A percentile compares a stretch with the other conserved stretches of the same genome.
Conservation (phyloP, 2,113 vertebrate species). For the Camelus bactrianus region DNA sequence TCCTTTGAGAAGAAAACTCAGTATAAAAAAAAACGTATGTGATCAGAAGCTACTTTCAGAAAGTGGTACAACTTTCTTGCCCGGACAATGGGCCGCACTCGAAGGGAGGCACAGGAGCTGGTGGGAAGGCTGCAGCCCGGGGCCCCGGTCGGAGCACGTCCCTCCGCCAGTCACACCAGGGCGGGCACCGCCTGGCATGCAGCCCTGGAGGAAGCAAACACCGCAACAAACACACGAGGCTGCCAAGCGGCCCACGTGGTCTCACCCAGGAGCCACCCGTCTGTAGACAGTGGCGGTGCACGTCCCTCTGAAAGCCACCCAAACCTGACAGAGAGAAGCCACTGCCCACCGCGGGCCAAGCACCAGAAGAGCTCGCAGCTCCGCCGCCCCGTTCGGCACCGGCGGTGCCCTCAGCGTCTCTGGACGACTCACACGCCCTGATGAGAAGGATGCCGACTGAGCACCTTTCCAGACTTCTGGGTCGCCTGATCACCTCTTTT, state of each 20-base stretch:
- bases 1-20: not conserved
- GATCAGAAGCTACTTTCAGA: not conserved
- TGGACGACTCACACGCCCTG: not conserved
- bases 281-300: not conserved
- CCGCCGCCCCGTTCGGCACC: accelerated
- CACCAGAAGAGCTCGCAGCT: not conserved
- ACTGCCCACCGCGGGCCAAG: not conserved
- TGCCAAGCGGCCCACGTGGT: not conserved
- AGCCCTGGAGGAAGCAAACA: accelerated
- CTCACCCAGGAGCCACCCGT: not conserved
- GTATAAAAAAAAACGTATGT: not conserved
- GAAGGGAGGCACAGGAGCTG: not conserved
- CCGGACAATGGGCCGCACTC: not conserved
- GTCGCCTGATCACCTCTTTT: not conserved
- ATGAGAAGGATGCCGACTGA: not conserved
- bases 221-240: not conserved
- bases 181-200: not conserved
- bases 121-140: accelerated
- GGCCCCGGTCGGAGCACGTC: not conserved
- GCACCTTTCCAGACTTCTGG: not conserved
- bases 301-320: not conserved
- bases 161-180: too few relatives aligned
- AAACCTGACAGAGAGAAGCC: not conserved
- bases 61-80: not conserved
- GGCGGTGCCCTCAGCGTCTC: not conserved